Evolutionary conservation across 1,140 invertebrate genomes (phyloP).

Genomic region (Latrodectus geometricus): DNA sequence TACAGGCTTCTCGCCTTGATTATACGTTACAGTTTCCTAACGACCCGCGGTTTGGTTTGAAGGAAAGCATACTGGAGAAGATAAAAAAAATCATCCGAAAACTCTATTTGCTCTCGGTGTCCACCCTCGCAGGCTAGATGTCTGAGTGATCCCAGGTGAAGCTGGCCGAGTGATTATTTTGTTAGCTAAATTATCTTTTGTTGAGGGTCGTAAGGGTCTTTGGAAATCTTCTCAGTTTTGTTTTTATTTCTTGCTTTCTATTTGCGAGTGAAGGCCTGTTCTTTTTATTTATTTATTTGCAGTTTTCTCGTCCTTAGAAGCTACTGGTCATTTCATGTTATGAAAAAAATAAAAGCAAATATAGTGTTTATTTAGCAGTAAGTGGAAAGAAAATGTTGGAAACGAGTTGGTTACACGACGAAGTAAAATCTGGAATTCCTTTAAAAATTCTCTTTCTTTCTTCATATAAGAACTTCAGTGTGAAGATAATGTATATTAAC

Average conservation of each 20-base stretch:
- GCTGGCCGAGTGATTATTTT: slow-evolving; percentile 37
- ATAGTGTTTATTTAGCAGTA: too few relatives aligned
- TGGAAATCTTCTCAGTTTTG: not conserved
- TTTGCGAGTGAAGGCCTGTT: not conserved
- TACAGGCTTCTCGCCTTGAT: slow-evolving; percentile 24
- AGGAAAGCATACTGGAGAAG: not conserved
- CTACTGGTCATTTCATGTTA: too few relatives aligned
- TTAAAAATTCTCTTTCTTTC: too few relatives aligned
- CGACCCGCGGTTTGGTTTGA: slow-evolving; percentile 47
- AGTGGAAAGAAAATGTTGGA: too few relatives aligned
- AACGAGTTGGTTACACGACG: too few relatives aligned
- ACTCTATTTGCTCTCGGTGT: slow-evolving; percentile 49
- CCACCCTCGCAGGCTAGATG: slow-evolving; percentile 33
- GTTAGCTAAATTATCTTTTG: slow-evolving; percentile 54
- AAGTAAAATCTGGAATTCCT: too few relatives aligned
- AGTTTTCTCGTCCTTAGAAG: too few relatives aligned
- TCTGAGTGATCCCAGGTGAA: slow-evolving; percentile 5
- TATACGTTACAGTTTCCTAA: slow-evolving; percentile 37
- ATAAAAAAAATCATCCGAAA: slow-evolving; percentile 32
- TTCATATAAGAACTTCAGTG: too few relatives aligned
- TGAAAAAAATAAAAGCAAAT: too few relatives aligned
- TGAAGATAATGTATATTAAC: too few relatives aligned
- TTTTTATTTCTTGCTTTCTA: not conserved
- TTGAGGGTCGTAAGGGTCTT: not conserved
- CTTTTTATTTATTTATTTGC: too few relatives aligned